Evolutionary conservation across 2,797 vertebrate species (phyloP).

Genomic region (Cichlasoma orientale): DNA sequence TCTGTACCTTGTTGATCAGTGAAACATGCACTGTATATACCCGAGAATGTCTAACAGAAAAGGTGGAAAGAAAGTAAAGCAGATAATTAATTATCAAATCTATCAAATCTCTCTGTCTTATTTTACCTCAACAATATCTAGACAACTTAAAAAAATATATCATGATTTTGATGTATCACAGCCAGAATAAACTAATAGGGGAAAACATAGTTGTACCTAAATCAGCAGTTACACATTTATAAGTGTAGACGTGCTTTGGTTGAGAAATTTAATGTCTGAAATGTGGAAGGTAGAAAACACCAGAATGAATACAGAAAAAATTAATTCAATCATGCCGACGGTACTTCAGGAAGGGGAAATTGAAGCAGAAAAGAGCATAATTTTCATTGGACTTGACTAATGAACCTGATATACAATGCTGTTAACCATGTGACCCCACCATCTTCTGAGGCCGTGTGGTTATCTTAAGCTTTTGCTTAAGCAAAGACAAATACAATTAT

Average conservation of each 20-base stretch:
- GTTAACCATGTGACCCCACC: background rate
- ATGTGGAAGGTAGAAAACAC: background rate
- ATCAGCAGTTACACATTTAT: background rate
- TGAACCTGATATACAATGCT: background rate
- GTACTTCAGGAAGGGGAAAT: background rate
- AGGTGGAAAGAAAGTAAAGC: background rate
- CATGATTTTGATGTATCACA: background rate
- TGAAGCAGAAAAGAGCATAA: background rate
- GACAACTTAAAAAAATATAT: background rate
- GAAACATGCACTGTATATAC: slow-evolving; percentile 60
- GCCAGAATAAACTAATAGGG: too few species aligned
- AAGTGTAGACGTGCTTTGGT: background rate
- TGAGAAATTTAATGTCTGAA: background rate
- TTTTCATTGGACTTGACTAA: background rate
- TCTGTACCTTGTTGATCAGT: slow-evolving; percentile 71
- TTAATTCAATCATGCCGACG: background rate
- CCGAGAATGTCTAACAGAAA: slow-evolving; percentile 29
- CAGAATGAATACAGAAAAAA: background rate
- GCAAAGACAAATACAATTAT: background rate
- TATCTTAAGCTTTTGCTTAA: background rate
- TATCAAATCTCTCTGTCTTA: background rate
- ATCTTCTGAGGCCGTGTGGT: background rate
- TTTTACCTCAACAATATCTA: background rate
- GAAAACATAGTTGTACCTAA: background rate
- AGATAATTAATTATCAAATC: slow-evolving; percentile 3